Evolutionary conservation across 2,888 invertebrate genomes (phyloP).

Genomic region (Gymnoscelis rufifasciata): DNA sequence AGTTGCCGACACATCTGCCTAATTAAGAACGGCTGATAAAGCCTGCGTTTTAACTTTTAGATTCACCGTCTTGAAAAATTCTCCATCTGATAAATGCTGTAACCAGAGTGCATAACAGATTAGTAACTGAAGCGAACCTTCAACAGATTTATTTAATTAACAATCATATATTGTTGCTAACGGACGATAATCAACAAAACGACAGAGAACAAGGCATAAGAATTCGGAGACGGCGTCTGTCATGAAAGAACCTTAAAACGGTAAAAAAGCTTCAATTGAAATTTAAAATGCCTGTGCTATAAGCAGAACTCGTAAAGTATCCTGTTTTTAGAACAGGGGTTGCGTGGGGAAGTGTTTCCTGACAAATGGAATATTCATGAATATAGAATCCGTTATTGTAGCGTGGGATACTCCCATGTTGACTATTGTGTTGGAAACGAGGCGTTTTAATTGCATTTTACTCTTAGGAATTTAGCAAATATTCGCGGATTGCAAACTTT

Average conservation of each 20-base stretch:
- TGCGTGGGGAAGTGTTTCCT: slow-evolving; percentile 25
- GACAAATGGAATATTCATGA: slow-evolving; percentile 28
- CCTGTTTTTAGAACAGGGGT: slow-evolving; percentile 29
- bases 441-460: slow-evolving; percentile 17
- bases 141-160: neutral
- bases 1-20: neutral
- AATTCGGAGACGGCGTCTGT: neutral
- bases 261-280: slow-evolving; percentile 10
- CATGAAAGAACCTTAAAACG: slow-evolving; percentile 4
- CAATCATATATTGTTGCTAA: too few relatives aligned
- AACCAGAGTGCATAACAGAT: neutral
- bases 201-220: too few relatives aligned
- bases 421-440: slow-evolving; percentile 10
- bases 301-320: slow-evolving; percentile 28
- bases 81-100: neutral
- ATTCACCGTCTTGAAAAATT: neutral
- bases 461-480: slow-evolving; percentile 2
- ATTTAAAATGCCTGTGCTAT: slow-evolving; percentile 23
- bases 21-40: neutral
- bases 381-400: slow-evolving; percentile 19
- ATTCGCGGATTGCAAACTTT: slow-evolving; percentile 6
- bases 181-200: too few relatives aligned
- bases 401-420: slow-evolving; percentile 21
- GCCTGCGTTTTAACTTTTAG: neutral
- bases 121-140: neutral